phyloP scores from a whole-genome alignment of 2,113 vertebrate species.

The Datnioides undecimradiatus region DNA sequence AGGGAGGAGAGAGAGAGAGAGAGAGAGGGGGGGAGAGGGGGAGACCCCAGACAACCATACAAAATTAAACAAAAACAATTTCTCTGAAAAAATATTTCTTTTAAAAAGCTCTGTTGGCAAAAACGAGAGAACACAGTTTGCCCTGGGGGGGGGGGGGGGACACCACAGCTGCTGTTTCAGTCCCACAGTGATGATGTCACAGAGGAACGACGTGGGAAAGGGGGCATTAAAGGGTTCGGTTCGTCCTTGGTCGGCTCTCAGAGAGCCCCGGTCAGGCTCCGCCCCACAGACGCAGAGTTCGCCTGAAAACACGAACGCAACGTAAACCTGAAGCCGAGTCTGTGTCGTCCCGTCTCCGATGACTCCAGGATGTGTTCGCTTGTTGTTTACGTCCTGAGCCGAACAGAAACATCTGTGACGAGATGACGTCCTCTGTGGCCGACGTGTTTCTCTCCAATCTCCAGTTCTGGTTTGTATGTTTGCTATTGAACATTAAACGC shows the following conservation, averaged over 20 bases:
- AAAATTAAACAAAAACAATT: conserved; percentile 69
- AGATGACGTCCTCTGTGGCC: too few relatives aligned
- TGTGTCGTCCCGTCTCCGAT: too few relatives aligned
- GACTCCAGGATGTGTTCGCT: too few relatives aligned
- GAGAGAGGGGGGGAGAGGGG: background rate
- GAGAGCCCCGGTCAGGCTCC: background rate
- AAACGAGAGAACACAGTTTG: conserved; percentile 63
- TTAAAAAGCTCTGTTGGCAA: conserved; percentile 81
- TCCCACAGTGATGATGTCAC: conserved; percentile 20
- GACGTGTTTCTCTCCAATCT: too few relatives aligned
- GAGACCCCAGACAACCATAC: conserved; percentile 46
- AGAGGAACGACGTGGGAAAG: background rate
- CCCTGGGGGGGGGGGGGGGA: conserved; percentile 42
- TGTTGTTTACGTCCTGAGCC: too few relatives aligned
- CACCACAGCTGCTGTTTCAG: conserved; percentile 22
- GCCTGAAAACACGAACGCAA: too few relatives aligned
- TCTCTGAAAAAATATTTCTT: conserved; percentile 77
- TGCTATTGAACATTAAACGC: too few relatives aligned
- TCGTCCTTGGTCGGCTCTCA: too few relatives aligned
- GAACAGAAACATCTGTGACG: too few relatives aligned
- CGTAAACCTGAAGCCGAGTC: too few relatives aligned
- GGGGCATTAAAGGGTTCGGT: too few relatives aligned
- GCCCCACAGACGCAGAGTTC: background rate
- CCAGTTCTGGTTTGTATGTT: too few relatives aligned
- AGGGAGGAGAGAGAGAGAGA: background rate